phyloP scores from a whole-genome alignment of 1,140 invertebrate genomes.

The Laodelphax striatellus region DNA sequence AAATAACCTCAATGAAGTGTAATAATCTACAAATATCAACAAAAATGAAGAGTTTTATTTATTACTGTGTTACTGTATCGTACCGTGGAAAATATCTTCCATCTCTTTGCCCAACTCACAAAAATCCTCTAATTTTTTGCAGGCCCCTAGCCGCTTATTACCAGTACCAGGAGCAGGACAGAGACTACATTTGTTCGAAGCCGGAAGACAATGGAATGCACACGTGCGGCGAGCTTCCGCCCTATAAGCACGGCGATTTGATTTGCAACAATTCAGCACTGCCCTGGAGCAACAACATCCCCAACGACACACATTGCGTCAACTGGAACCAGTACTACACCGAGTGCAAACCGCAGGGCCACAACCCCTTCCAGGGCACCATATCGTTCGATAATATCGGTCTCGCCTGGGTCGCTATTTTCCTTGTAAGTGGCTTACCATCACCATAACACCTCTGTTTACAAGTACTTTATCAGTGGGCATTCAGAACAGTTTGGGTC shows the following conservation, averaged over 20 bases:
- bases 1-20: no score
- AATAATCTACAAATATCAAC: no score
- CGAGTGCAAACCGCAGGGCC: slow-evolving; percentile 78
- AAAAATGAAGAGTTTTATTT: no score
- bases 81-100: no score
- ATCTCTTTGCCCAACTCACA: no score
- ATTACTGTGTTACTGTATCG: no score
- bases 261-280: slow-evolving; percentile 43
- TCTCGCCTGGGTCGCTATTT: slow-evolving; percentile 99
- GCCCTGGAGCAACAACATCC: slow-evolving; percentile 34
- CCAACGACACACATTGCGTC: slow-evolving; percentile 62
- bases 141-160: slow-evolving; percentile 63
- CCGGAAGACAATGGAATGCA: slow-evolving; percentile 93
- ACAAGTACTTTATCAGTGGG: no score
- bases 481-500: no score
- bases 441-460: no score
- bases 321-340: slow-evolving; percentile 99
- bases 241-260: slow-evolving; percentile 43
- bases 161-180: slow-evolving; percentile 62
- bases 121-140: slow-evolving; percentile 25
- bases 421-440: slow-evolving; percentile 66
- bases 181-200: slow-evolving; percentile 95
- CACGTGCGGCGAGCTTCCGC: slow-evolving; percentile 75
- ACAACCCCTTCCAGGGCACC: slow-evolving; percentile 97
- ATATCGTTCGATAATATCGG: slow-evolving; percentile 99